These are phyloP conservation scores for Stratiomys singularior DNA, from an alignment of 2,888 invertebrate genomes.

Conservation along the genomic window DNA sequence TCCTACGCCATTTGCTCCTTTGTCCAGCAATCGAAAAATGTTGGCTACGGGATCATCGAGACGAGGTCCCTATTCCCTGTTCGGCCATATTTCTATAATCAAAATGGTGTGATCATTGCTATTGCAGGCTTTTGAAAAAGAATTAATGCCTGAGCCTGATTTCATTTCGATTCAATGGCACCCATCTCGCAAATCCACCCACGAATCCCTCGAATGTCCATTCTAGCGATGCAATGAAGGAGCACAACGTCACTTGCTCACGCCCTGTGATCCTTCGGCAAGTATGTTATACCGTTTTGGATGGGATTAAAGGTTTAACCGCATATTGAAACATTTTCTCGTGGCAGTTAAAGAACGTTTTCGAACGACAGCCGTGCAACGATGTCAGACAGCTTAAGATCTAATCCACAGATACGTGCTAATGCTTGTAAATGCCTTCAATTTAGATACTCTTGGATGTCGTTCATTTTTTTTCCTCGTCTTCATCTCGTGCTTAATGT, in stretches of 20 bases:
- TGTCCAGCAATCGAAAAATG: no score
- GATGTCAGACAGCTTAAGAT: conserved; percentile 42
- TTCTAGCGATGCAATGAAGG: not conserved
- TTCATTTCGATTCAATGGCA: not conserved
- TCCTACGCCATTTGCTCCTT: no score
- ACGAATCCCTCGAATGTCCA: not conserved
- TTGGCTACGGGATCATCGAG: no score
- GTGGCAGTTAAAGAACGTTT: not conserved
- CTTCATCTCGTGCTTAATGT: not conserved
- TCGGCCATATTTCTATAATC: not conserved
- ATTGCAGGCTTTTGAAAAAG: not conserved
- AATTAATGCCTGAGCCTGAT: not conserved
- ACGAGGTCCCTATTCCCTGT: no score
- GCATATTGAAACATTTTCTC: conserved; percentile 41
- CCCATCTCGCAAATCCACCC: not conserved
- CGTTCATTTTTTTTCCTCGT: not conserved
- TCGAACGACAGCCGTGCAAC: conserved; percentile 9
- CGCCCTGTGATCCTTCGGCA: not conserved
- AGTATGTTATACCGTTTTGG: conserved; percentile 11
- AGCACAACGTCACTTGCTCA: not conserved
- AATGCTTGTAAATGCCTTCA: conserved; percentile 51
- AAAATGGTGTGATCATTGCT: not conserved
- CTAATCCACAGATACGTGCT: conserved; percentile 51
- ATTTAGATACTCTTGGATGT: conserved; percentile 44
- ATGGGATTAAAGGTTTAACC: conserved; percentile 45